Percentiles rank a stretch among this genome's conserved stretches.
Evolutionary conservation across 2,113 vertebrate genomes (phyloP).

Genomic region (Herpetotheres cachinnans): DNA sequence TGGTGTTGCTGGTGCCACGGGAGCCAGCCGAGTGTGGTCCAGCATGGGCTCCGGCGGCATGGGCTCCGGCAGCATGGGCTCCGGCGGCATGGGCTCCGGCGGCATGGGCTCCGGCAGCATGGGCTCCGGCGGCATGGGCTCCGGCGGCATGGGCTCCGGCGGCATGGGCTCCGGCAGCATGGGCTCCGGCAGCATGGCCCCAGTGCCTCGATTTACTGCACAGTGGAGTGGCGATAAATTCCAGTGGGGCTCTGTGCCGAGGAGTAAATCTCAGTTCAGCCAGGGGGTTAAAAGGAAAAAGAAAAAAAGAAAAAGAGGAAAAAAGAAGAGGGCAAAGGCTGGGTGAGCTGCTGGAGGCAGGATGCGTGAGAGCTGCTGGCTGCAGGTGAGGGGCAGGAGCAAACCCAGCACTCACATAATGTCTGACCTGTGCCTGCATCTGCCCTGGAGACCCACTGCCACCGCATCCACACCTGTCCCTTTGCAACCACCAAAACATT

Average conservation of each 20-base stretch:
- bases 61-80: too few species aligned
- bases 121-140: too few species aligned
- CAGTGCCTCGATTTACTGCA: not conserved
- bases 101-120: too few species aligned
- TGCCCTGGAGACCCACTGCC: not conserved
- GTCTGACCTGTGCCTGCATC: not conserved
- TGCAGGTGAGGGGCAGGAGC: not conserved
- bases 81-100: too few species aligned
- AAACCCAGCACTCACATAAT: fast-evolving
- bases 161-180: too few species aligned
- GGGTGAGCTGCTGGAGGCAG: not conserved
- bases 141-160: too few species aligned
- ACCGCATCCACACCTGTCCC: not conserved
- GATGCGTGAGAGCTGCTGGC: not conserved
- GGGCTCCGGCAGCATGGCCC: not conserved
- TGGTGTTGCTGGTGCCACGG: fast-evolving
- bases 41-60: not conserved
- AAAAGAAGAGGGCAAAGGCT: not conserved
- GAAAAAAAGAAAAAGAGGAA: fast-evolving
- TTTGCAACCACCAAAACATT: not conserved
- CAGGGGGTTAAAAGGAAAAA: not conserved
- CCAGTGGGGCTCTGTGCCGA: not conserved
- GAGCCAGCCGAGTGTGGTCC: not conserved
- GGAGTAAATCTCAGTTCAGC: not conserved
- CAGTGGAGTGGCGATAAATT: not conserved